phyloP scores from a whole-genome alignment of 2,888 invertebrate genomes.

The Oxyteleia sp. region DNA sequence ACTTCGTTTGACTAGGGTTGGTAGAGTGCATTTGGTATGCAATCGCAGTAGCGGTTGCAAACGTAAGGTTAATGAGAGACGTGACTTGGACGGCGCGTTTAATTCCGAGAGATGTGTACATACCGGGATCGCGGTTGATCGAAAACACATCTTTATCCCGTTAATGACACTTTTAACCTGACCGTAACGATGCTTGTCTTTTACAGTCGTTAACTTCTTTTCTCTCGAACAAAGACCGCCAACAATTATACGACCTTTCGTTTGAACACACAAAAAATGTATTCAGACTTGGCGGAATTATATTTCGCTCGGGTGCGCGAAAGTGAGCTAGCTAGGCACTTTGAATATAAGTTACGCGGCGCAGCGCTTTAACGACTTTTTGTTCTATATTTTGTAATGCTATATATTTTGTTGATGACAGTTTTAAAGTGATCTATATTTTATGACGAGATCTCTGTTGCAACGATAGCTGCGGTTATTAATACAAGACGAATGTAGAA shows the following conservation, averaged over 20 bases:
- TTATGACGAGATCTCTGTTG: constrained; percentile 21
- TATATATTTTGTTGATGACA: constrained; percentile 34
- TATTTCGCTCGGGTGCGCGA: constrained; percentile 23
- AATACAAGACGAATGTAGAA: constrained; percentile 11
- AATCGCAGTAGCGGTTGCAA: constrained; percentile 22
- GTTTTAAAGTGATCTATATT: constrained; percentile 37
- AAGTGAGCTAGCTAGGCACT: constrained; percentile 38
- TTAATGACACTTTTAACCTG: constrained; percentile 46
- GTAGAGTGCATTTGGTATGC: constrained; percentile 35
- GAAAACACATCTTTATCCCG: too few species aligned
- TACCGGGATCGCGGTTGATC: constrained; percentile 18
- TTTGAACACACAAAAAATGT: constrained; percentile 51
- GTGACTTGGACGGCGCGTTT: constrained; percentile 41
- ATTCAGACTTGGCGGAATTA: constrained; percentile 50
- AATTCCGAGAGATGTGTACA: neutral
- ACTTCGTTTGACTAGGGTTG: too few species aligned
- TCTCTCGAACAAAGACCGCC: constrained; percentile 55
- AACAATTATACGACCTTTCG: constrained; percentile 59
- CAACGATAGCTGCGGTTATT: neutral
- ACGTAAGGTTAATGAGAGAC: constrained; percentile 44
- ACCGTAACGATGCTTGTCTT: constrained; percentile 61
- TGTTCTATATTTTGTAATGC: constrained; percentile 34
- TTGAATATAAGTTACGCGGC: constrained; percentile 19
- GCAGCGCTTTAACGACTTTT: constrained; percentile 29
- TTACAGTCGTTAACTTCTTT: constrained; percentile 53